Base-by-base conservation (phyloP, 2,888 invertebrate species). In the Plemyria rubiginata region DNA sequence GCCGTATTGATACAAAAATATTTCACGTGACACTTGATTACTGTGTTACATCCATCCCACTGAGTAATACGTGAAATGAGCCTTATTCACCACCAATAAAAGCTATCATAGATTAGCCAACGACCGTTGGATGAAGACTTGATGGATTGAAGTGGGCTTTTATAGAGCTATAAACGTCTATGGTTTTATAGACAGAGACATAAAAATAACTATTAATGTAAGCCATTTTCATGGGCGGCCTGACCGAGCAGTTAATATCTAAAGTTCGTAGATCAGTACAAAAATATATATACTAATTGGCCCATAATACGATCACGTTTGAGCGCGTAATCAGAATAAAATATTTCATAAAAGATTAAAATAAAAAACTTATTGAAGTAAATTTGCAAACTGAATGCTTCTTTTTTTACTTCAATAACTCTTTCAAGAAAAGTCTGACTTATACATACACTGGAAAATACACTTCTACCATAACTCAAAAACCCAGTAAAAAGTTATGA, bases 91-190 rank as follows among this genome's bases (percentile, higher is more conserved):
- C 15, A 11, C 45, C 45, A 51, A 60, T 60, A 65, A 65, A 65
- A 60, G 41, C 46, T 22, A 51, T 60, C 40, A 60, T 65, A 46
- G 54, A 60, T 57, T 48, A 22, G 41, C 52, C 29, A 49, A 22
- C 29, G 28, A 50, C 43, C 40, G 62, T 51, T 55, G 54, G 56
- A 53, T 50, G 60, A 53, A 53, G 51, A 48, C 60, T 57, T 60
- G 62, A 66, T 66, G 56, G 62, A 66, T 62, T 56, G 54, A 56
- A 62, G 55, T 62, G 59, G 56, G 50, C 50, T 53, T 62, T 60
- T 62, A 66, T 55, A 58, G 49, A 49, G 60, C 59, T 41, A 58
- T 62, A 62, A 62, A 62, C 54, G 57, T 54, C 46, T 66, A 50
- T 65, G 60, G 57, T 60, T 65, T 65, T 65, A 61, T 54, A 57